These are phyloP conservation scores for Beris chalybata DNA, from an alignment of 2,888 invertebrate species.

Conservation along the genomic window DNA sequence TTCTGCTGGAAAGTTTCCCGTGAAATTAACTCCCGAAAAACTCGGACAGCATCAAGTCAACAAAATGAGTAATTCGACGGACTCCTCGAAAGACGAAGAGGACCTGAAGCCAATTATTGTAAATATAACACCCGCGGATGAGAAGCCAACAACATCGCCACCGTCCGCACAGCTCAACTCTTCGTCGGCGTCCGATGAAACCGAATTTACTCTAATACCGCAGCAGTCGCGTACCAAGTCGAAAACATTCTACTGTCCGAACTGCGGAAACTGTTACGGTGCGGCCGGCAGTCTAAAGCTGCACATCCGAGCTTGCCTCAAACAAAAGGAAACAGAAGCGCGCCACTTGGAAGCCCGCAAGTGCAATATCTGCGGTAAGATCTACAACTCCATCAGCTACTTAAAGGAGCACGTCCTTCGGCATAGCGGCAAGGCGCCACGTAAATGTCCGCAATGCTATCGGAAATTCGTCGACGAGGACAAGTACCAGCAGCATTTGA, in stretches of 20 bases:
- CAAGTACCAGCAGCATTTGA: slow-evolving; percentile 51
- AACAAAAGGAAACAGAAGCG: slow-evolving; percentile 49
- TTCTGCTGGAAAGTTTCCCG: no score
- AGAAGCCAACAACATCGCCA: slow-evolving; percentile 20
- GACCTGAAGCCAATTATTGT: slow-evolving; percentile 13
- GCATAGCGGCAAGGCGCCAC: slow-evolving; percentile 53
- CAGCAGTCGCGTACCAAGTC: slow-evolving; percentile 35
- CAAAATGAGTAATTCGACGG: slow-evolving; percentile 9
- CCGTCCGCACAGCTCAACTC: not conserved
- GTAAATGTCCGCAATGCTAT: slow-evolving; percentile 53
- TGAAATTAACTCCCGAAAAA: no score
- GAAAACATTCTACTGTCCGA: slow-evolving; percentile 54
- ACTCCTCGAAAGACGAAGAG: slow-evolving; percentile 7
- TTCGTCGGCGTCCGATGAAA: slow-evolving; percentile 10
- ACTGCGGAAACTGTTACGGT: slow-evolving; percentile 55
- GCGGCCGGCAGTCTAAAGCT: slow-evolving; percentile 54
- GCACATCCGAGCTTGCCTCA: slow-evolving; percentile 54
- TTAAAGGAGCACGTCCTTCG: slow-evolving; percentile 55
- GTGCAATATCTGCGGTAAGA: slow-evolving; percentile 52
- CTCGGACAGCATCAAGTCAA: not conserved
- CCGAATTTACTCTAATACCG: slow-evolving; percentile 35
- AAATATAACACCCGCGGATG: not conserved
- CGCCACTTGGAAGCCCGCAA: slow-evolving; percentile 50
- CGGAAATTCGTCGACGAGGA: slow-evolving; percentile 53
- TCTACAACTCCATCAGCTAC: slow-evolving; percentile 55